phyloP scores from a whole-genome alignment of 1,140 invertebrate species.

The Whitmania pigra region DNA sequence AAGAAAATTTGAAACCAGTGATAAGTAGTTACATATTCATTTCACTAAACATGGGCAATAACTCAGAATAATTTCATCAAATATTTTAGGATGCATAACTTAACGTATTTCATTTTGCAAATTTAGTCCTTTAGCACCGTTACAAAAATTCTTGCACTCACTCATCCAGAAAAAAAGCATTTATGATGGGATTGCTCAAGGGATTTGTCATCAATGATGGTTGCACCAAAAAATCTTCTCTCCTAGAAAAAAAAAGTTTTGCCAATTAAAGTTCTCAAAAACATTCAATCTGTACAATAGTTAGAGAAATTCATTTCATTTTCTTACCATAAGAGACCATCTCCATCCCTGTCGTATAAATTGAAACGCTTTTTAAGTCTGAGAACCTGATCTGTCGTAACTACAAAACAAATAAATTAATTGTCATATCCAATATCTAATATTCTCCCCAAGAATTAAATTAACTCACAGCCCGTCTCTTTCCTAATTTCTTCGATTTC shows the following conservation, averaged over 20 bases:
- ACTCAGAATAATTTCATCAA: background rate
- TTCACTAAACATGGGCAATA: background rate
- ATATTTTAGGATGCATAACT: too few species aligned
- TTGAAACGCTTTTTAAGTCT: background rate
- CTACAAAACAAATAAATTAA: constrained; percentile 6
- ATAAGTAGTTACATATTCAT: background rate
- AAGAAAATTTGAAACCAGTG: too few species aligned
- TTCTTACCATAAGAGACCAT: background rate
- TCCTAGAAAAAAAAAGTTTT: background rate
- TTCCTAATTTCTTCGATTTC: constrained; percentile 3
- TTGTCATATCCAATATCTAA: background rate
- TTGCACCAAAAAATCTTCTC: constrained; percentile 11
- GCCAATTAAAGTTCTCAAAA: background rate
- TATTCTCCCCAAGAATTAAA: background rate
- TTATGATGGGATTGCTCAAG: constrained; percentile 7
- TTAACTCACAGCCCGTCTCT: background rate
- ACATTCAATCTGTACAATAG: background rate
- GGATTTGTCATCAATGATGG: background rate
- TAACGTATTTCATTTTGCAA: too few species aligned
- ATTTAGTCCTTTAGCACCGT: too few species aligned
- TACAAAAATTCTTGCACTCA: too few species aligned
- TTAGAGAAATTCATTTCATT: background rate
- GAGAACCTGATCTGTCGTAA: background rate
- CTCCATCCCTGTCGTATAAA: background rate
- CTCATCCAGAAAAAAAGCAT: background rate